Evolutionary conservation across 2,797 vertebrate species (phyloP).

Genomic region (Numenius phaeopus): DNA sequence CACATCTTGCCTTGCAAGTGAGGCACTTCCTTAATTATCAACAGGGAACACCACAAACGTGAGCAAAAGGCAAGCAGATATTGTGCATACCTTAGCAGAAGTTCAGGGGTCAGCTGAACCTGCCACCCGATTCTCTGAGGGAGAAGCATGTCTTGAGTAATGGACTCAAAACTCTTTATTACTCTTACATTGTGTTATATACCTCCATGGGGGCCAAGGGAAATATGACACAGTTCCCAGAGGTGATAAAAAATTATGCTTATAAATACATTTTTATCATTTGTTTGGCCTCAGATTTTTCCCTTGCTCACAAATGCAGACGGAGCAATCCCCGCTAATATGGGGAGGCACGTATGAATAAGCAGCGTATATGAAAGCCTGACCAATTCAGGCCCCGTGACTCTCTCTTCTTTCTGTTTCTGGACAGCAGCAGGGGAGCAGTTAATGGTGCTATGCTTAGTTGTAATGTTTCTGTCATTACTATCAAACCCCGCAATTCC

Average conservation of each 20-base stretch:
- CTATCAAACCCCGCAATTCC: background rate
- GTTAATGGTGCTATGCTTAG: background rate
- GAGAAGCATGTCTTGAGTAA: background rate
- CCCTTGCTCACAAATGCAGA: background rate
- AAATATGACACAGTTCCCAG: background rate
- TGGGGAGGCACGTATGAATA: fast-evolving
- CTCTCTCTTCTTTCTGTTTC: background rate
- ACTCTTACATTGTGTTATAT: background rate
- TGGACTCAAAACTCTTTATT: background rate
- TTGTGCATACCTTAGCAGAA: background rate
- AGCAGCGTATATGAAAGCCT: background rate
- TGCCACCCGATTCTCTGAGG: background rate
- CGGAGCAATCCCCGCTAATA: background rate
- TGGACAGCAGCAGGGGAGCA: background rate
- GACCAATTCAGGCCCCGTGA: background rate
- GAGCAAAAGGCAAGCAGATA: background rate
- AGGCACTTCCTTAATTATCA: background rate
- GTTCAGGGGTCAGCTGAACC: background rate
- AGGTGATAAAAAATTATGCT: background rate
- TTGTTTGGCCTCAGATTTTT: background rate
- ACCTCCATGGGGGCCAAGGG: background rate
- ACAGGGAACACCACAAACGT: background rate
- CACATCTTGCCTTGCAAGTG: background rate
- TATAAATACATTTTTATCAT: background rate
- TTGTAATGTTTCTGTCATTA: background rate